phyloP scores from a whole-genome alignment of 2,888 invertebrate genomes.

The Synergus gifuensis region DNA sequence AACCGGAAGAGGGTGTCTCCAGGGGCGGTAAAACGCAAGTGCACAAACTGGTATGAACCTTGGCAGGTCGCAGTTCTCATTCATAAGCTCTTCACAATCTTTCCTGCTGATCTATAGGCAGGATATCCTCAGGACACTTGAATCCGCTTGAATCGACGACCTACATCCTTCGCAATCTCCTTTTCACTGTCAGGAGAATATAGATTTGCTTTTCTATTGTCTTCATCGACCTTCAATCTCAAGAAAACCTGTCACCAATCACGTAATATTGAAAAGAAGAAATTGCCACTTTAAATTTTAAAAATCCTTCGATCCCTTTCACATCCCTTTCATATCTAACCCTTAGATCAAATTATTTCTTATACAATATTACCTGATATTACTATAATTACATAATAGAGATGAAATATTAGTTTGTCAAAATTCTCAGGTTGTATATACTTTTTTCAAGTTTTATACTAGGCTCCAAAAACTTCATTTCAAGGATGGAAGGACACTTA shows the following conservation, averaged over 20 bases:
- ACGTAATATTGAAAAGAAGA: constrained; percentile 12
- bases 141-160: constrained; percentile 72
- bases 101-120: constrained; percentile 67
- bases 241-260: constrained; percentile 28
- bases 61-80: constrained; percentile 64
- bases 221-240: constrained; percentile 12
- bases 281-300: neutral
- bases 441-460: neutral
- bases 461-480: neutral
- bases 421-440: no score
- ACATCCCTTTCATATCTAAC: neutral
- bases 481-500: neutral
- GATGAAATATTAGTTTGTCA: no score
- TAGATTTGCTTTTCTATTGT: constrained; percentile 39
- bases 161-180: constrained; percentile 62
- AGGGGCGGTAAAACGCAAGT: constrained; percentile 69
- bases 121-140: constrained; percentile 70
- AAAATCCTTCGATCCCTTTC: neutral
- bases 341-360: neutral
- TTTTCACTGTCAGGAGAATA: constrained; percentile 29
- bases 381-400: no score
- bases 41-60: constrained; percentile 56
- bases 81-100: constrained; percentile 64
- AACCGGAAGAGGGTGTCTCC: constrained; percentile 74
- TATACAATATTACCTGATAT: no score